phyloP scores from a whole-genome alignment of 2,113 vertebrate genomes.

The Eulemur rufifrons region DNA sequence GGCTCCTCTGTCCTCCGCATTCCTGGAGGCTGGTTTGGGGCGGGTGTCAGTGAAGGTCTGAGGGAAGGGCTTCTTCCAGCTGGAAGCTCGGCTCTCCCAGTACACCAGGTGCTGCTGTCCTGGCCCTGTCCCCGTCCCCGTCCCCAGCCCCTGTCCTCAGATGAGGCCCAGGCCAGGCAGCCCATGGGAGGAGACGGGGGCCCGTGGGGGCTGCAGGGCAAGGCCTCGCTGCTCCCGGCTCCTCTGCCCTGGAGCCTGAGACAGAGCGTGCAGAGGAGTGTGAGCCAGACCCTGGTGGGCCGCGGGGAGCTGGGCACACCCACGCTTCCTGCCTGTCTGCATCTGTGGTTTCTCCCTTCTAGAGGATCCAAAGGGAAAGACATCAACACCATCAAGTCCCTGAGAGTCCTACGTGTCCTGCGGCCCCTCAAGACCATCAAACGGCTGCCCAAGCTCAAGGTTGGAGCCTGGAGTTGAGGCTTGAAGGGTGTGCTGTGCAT shows the following conservation, averaged over 20 bases:
- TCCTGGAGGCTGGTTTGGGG: not conserved
- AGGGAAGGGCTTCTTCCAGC: not conserved
- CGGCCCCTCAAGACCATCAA: constrained; percentile 98
- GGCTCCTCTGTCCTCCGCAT: too few species aligned
- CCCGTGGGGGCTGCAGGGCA: not conserved
- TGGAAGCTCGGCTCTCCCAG: not conserved
- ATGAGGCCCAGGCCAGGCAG: not conserved
- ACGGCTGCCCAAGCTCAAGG: constrained; percentile 96
- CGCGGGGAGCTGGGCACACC: not conserved
- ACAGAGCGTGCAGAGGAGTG: not conserved
- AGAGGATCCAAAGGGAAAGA: constrained; percentile 99
- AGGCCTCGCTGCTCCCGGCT: not conserved
- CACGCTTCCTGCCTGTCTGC: constrained; percentile 55
- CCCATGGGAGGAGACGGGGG: not conserved
- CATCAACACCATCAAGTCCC: constrained; percentile 98
- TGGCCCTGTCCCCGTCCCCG: not conserved
- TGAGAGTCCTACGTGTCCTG: constrained; percentile 94
- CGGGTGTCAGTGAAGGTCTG: not conserved
- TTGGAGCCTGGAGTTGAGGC: constrained; percentile 70
- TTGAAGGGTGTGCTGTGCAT: not conserved
- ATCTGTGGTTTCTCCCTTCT: constrained; percentile 81
- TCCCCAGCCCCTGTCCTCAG: not conserved
- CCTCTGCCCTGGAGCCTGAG: not conserved
- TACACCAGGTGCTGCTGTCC: not conserved
- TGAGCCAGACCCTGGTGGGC: not conserved